A percentile compares a stretch with the other conserved stretches of the same genome.
phyloP scores from a whole-genome alignment of 1,140 invertebrate species.

The Brachionus sp. region DNA sequence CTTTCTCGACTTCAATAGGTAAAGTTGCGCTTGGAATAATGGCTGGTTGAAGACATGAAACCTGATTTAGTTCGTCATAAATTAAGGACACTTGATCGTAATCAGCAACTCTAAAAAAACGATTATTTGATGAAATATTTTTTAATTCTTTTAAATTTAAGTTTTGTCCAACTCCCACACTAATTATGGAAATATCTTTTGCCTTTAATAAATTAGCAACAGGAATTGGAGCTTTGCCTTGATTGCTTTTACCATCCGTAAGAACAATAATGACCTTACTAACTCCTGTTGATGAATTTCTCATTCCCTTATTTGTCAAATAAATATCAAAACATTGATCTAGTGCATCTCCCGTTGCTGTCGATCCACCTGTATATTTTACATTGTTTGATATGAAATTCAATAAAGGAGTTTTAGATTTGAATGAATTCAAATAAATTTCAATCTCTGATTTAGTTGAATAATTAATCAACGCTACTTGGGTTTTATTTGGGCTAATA shows the following conservation, averaged over 20 bases:
- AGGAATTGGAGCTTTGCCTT: background rate
- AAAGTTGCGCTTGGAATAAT: background rate
- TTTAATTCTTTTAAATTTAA: background rate
- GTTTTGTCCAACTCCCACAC: background rate
- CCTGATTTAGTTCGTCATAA: background rate
- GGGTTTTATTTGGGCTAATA: background rate
- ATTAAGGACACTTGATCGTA: background rate
- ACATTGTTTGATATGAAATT: background rate
- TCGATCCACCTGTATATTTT: background rate
- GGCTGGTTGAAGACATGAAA: background rate
- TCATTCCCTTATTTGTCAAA: background rate
- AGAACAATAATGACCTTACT: background rate
- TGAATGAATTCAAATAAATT: background rate
- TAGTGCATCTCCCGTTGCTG: background rate
- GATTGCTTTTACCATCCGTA: background rate
- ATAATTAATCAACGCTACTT: conserved; percentile 2
- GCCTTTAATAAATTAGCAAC: background rate
- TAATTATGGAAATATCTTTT: background rate
- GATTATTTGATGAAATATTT: background rate
- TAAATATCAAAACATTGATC: background rate
- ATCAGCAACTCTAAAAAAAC: background rate
- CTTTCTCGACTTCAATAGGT: background rate
- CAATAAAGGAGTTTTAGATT: background rate
- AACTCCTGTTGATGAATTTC: background rate
- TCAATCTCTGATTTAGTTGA: background rate